Evolutionary conservation across 2,888 invertebrate genomes (phyloP), one percentile per base, ranked within the genome.

Genomic region (Neria commutata): DNA sequence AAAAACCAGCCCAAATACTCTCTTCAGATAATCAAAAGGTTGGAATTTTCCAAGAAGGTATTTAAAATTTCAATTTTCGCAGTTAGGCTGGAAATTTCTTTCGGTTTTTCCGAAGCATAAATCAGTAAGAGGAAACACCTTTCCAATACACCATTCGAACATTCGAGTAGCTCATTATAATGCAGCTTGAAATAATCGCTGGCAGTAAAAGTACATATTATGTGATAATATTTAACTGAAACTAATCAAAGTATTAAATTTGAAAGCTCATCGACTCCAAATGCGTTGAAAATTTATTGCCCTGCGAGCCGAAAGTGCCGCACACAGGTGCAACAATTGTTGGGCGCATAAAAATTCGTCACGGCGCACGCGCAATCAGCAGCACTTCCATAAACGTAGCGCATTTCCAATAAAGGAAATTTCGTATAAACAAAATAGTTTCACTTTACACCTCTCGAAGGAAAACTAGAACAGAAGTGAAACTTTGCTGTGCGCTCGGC

Each of bases 391-490:
- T 14, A 37, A 37, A 37, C 4, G 37, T 11, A 37, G 10, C n/a
- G 37, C 19, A 21, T 6, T 29, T 6, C 19, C 19, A 4, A 42
- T 14, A 42, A 42, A 42, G 17, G 8, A 37, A 5, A 42, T 42
- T 19, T 42, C 6, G 5, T 21, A 3, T 14, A 19, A 6, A n/a
- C 8, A 37, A 37, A n/a, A 42, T 21, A 42, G 21, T 42, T 42
- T 42, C 42, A 19, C 42, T 42, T 51, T 37, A 33, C 45, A 49
- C 23, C 26, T 40, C 50, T 46, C 61, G 65, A 60, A 62, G 64
- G 55, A 69, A 73, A 77, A 77, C 73, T 77, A 77, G 77, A 77
- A 77, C 77, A 76, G 69, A 75, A 77, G 77, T 77, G 77, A 77
- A 77, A 77, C 72, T 77, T 73, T 63, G 47, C 3, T 21, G 29